Base-by-base conservation (phyloP, 2,797 vertebrate species). In the Salmo trutta region DNA sequence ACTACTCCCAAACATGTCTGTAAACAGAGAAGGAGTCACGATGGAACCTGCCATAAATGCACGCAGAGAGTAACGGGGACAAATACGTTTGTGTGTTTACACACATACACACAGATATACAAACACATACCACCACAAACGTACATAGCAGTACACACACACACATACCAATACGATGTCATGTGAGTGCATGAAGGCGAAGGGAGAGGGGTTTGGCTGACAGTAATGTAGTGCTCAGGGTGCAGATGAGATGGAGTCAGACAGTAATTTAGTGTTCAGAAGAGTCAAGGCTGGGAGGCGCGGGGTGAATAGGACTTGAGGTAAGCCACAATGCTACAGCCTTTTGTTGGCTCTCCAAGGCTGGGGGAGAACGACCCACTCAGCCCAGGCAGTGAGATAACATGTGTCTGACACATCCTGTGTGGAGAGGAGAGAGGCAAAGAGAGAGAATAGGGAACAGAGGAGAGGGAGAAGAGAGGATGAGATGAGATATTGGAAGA, bases 401-500 rank as follows among this genome's bases (percentile, higher is more conserved):
- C 86, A 88, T 88, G 84, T 93, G 91, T 89, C 91, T 87, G 89
- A 92, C 86, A 88, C 90, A 87, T 88, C 88, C 86, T 87, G 86
- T 82, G 84, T 80, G 33, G n/a, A 14, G 31, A n/a, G 65, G 41
- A 36, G 15, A 27, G 74, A 21, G 5, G 21, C 16, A 12, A 29
- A n/a, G 27, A 29, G 27, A 31, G 21, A 5, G 24, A 5, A 51
- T n/a, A 71, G 59, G 7, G 52, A 21, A 41, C 29, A 24, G 52
- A 76, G 78, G 76, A 75, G 51, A n/a, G 77, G 79, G 79, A 76
- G 76, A 75, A 67, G 66, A 59, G 21, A 65, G 73, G 41, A 70
- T 64, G 65, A 17, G 67, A 29, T 31, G 12, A 41, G 19, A 71
- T 3, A 52, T 47, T 47, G 69, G 69, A 52, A n/a, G 21, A 36